Evolutionary conservation across 2,113 vertebrate genomes (phyloP), one percentile per base, ranked within the genome.

Genomic region (Chrysochloris asiatica): DNA sequence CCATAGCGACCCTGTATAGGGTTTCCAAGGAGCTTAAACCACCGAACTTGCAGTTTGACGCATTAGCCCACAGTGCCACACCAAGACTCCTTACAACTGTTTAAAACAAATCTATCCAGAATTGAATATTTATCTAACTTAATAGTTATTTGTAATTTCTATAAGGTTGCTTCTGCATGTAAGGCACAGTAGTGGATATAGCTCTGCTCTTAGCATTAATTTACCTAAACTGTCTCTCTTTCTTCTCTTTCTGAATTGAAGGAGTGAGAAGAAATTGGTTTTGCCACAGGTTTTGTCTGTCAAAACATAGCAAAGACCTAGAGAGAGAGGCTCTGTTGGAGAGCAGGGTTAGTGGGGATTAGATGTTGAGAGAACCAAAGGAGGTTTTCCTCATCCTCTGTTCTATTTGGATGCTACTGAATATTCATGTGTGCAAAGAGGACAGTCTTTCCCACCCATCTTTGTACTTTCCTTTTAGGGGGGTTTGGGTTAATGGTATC

Each of bases 381-480:
- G 47, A 71, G 48, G 8, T 22, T 81, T 73, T 79, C 30, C 33
- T 80, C 33, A 11, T 19, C 16, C n/a, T 76, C 19, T 30, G 63
- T 41, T 10, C n/a, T 67, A 21, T 48, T 80, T 79, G n/a, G 21
- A 33, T 72, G 21, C 65, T 17, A 7, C 3, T 26, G 41, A 33
- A 19, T 33, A 0, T 45, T n/a, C 69, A 14, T 82, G 21, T 54
- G 8, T 41, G 4, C 13, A 47, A 28, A 48, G 76, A 78, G 13
- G 8, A 33, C 26, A 28, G 16, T 5, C 36, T 19, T 7, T 73
- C 16, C 1, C 0, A 0, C 17, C 4, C 16, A 3, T 79, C 61
- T 75, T 16, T 14, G 10, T 33, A 11, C 1, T 59, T 6, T 89
- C 22, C 41, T 90, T 11, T 6, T 2, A 41, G 21, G 4, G 10